Conservation (phyloP, 2,888 invertebrate species). For the Catocala fraxini region DNA sequence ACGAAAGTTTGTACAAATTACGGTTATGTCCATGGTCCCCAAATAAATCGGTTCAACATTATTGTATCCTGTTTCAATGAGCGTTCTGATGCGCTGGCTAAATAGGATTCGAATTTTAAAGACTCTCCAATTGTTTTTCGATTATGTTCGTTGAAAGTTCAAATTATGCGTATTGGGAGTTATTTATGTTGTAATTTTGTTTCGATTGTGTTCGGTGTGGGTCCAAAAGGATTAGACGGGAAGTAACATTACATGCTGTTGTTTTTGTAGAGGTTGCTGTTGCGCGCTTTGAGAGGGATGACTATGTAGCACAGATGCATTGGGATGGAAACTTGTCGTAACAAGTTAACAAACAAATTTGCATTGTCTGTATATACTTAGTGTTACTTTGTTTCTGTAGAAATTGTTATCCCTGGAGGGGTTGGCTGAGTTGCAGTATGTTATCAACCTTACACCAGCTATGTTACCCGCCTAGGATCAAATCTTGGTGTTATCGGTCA, state of each 20-base stretch:
- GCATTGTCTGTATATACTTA: neutral
- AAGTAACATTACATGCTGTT: neutral
- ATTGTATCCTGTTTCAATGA: conserved; percentile 18
- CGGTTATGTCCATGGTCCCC: conserved; percentile 40
- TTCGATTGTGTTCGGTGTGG: neutral
- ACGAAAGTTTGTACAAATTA: conserved; percentile 54
- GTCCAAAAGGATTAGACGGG: too few species aligned
- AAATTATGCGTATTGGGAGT: neutral
- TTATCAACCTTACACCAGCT: too few species aligned
- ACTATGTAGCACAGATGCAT: conserved; percentile 1
- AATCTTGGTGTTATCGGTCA: too few species aligned
- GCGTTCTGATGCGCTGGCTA: conserved; percentile 5
- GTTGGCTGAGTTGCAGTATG: too few species aligned
- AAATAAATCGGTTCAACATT: conserved; percentile 40
- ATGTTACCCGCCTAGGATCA: too few species aligned
- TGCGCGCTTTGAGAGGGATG: conserved; percentile 3
- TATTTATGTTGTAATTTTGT: neutral
- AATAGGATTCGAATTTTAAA: conserved; percentile 8
- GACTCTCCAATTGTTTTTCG: neutral
- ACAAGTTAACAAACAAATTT: conserved; percentile 7
- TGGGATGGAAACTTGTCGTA: conserved; percentile 5
- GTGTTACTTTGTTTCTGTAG: conserved; percentile 5
- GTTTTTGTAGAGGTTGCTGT: neutral
- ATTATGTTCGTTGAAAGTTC: conserved; percentile 5
- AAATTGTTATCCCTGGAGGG: neutral